Evolutionary conservation across 1,140 invertebrate species (phyloP).

Genomic region (Ostrea denselamellosa): DNA sequence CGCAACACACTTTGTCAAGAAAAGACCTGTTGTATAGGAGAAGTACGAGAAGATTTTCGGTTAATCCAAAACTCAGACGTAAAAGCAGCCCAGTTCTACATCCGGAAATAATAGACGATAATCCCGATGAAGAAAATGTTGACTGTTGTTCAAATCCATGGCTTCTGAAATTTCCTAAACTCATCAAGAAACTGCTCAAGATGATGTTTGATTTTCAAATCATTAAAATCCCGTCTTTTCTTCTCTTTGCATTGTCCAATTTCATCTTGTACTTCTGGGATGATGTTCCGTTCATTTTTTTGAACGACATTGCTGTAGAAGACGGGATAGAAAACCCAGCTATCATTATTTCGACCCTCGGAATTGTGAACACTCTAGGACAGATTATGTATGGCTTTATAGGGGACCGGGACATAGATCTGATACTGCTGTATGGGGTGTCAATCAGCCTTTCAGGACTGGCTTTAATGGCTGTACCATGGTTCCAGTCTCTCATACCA

Average conservation of each 20-base stretch:
- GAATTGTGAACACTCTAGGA: constrained; percentile 81
- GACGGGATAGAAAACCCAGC: constrained; percentile 83
- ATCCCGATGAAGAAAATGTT: constrained; percentile 43
- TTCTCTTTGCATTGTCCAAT: constrained; percentile 66
- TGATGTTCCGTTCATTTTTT: constrained; percentile 75
- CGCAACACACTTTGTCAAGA: constrained; percentile 66
- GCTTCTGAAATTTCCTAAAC: constrained; percentile 44
- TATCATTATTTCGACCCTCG: constrained; percentile 95
- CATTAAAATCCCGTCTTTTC: constrained; percentile 37
- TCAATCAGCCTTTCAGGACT: constrained; percentile 67
- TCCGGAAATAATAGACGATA: neutral
- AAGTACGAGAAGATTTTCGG: neutral
- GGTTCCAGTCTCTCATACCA: constrained; percentile 61
- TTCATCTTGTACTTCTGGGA: constrained; percentile 74
- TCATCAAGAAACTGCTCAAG: constrained; percentile 50
- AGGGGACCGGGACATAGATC: constrained; percentile 84
- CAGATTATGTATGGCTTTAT: constrained; percentile 92
- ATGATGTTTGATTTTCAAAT: constrained; percentile 51
- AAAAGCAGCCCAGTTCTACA: constrained; percentile 49
- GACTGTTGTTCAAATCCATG: constrained; percentile 15
- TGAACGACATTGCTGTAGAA: constrained; percentile 68
- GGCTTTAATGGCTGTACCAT: constrained; percentile 65
- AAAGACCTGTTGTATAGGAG: constrained; percentile 61
- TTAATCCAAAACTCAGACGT: constrained; percentile 2
- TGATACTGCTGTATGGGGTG: constrained; percentile 71